Percentiles rank a stretch among this genome's conserved stretches.
Evolutionary conservation across 2,888 invertebrate species (phyloP).

Genomic region (Chrysopilus asiliformis): DNA sequence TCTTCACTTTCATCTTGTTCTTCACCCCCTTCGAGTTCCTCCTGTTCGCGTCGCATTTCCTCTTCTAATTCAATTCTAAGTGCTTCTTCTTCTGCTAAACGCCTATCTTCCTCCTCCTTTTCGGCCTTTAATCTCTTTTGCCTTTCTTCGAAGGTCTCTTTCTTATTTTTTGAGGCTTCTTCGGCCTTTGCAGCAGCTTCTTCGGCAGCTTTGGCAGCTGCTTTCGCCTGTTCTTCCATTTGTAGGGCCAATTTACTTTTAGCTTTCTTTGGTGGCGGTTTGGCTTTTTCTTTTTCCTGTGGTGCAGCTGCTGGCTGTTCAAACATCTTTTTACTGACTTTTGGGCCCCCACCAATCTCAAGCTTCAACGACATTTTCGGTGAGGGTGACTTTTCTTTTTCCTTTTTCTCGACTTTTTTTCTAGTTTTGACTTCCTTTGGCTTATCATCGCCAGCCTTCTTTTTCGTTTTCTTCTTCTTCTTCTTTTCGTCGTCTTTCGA

Average conservation of each 20-base stretch:
- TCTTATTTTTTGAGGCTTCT: slow-evolving; percentile 27
- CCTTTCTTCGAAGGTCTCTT: slow-evolving; percentile 29
- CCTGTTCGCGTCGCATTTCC: slow-evolving; percentile 22
- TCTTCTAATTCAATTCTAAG: slow-evolving; percentile 26
- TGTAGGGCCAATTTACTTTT: slow-evolving; percentile 32
- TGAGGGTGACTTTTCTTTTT: slow-evolving; percentile 30
- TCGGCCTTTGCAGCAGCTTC: slow-evolving; percentile 26
- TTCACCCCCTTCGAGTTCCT: slow-evolving; percentile 22
- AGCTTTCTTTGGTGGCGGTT: slow-evolving; percentile 29
- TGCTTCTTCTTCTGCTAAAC: slow-evolving; percentile 18
- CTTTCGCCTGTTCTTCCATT: slow-evolving; percentile 33
- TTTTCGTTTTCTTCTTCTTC: slow-evolving; percentile 24
- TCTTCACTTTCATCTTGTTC: slow-evolving; percentile 20
- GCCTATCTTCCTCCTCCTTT: slow-evolving; percentile 23
- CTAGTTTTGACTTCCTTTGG: slow-evolving; percentile 20
- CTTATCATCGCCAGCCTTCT: slow-evolving; percentile 13
- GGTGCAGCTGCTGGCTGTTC: slow-evolving; percentile 24
- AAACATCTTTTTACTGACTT: slow-evolving; percentile 33
- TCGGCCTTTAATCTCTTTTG: slow-evolving; percentile 27
- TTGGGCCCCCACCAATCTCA: slow-evolving; percentile 31
- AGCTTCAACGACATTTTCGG: slow-evolving; percentile 31
- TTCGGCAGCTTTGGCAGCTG: slow-evolving; percentile 30
- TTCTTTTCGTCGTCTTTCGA: slow-evolving; percentile 26
- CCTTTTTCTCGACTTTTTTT: slow-evolving; percentile 24
- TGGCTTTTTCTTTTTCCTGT: slow-evolving; percentile 20